phyloP scores from a whole-genome alignment of 2,888 invertebrate genomes.

The Villa cingulata region DNA sequence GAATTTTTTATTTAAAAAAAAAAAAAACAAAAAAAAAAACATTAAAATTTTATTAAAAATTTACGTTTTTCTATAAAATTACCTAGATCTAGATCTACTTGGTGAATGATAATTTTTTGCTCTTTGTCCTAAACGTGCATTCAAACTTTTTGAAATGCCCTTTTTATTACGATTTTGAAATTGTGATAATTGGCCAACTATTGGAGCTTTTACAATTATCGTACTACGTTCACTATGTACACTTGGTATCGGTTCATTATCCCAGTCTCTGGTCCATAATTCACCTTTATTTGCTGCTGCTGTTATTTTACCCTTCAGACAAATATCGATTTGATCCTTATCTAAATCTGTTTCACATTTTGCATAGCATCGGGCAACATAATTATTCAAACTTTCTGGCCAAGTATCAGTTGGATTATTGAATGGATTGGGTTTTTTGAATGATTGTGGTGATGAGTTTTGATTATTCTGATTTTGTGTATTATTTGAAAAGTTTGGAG shows the following conservation, averaged over 20 bases:
- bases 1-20: neutral
- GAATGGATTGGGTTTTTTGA: conserved; percentile 32
- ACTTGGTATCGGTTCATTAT: conserved; percentile 80
- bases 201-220: conserved; percentile 42
- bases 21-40: neutral
- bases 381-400: conserved; percentile 69
- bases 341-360: conserved; percentile 79
- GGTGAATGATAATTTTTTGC: conserved; percentile 33
- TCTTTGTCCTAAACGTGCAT: conserved; percentile 43
- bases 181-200: conserved; percentile 43
- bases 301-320: conserved; percentile 86
- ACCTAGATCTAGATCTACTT: conserved; percentile 30
- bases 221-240: conserved; percentile 65
- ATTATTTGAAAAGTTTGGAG: neutral
- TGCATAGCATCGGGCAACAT: conserved; percentile 83
- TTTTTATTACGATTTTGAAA: conserved; percentile 26
- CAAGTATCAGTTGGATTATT: conserved; percentile 53
- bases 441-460: conserved; percentile 19
- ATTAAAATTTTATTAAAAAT: no score
- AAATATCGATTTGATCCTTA: conserved; percentile 87
- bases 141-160: conserved; percentile 44
- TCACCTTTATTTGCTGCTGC: conserved; percentile 78
- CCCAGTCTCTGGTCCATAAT: conserved; percentile 87
- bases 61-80: conserved; percentile 16
- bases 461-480: neutral